Evolutionary conservation across 2,888 invertebrate species (phyloP).

Genomic region (Napeogenes sylphis): DNA sequence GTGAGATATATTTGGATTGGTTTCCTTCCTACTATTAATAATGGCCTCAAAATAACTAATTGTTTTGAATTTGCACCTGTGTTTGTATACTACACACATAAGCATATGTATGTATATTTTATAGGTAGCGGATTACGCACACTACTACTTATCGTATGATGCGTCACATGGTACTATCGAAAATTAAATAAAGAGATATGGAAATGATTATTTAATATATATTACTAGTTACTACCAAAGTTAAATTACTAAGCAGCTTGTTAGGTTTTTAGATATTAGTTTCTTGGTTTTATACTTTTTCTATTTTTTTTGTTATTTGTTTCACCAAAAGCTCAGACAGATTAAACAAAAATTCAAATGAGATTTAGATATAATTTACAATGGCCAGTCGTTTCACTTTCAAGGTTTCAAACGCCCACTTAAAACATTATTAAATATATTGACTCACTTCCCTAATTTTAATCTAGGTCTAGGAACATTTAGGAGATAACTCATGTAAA

Average conservation of each 20-base stretch:
- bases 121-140: no score
- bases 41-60: slow-evolving; percentile 5
- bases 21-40: slow-evolving; percentile 10
- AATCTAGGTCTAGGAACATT: slow-evolving; percentile 42
- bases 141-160: no score
- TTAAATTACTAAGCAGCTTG: no score
- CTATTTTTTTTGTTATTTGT: no score
- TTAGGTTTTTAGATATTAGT: no score
- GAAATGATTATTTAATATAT: no score
- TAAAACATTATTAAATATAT: slow-evolving; percentile 49
- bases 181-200: no score
- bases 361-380: slow-evolving; percentile 45
- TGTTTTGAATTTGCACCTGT: slow-evolving; percentile 3
- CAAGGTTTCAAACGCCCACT: slow-evolving; percentile 61
- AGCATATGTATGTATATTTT: no score
- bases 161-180: no score
- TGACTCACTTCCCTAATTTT: slow-evolving; percentile 51
- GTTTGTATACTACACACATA: no score
- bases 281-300: no score
- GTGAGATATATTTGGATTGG: slow-evolving; percentile 17
- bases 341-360: slow-evolving; percentile 42
- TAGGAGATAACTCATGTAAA: slow-evolving; percentile 20
- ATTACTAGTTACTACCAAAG: no score
- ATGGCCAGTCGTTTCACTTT: slow-evolving; percentile 50
- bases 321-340: neutral